These are phyloP conservation scores for Stratiolaelaps scimitus DNA, from an alignment of 1,140 invertebrate genomes.

Conservation along the genomic window DNA sequence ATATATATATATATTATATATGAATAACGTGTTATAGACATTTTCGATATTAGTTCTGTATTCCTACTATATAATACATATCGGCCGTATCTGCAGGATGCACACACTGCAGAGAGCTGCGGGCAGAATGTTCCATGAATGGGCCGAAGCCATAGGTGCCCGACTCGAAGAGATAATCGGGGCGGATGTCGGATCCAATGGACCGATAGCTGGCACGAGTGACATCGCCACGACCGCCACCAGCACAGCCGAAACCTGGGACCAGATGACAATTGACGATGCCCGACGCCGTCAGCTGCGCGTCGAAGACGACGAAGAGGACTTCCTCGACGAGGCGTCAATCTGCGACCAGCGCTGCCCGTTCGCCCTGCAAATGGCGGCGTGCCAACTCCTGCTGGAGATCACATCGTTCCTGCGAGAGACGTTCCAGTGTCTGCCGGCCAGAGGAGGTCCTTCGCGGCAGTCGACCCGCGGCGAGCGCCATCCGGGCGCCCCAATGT, in stretches of 20 bases:
- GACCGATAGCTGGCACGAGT: conserved; percentile 55
- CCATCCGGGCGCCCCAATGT: conserved; percentile 38
- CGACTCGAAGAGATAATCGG: conserved; percentile 57
- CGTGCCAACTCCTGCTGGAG: conserved; percentile 82
- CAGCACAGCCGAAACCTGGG: conserved; percentile 4
- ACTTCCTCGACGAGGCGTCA: conserved; percentile 91
- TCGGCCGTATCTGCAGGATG: conserved; percentile 53
- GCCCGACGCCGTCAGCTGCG: conserved; percentile 66
- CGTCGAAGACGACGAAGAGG: conserved; percentile 88
- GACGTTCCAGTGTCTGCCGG: conserved; percentile 61
- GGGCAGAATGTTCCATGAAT: conserved; percentile 91
- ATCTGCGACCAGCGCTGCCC: conserved; percentile 75
- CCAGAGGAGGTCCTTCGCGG: conserved; percentile 36
- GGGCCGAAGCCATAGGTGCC: conserved; percentile 78
- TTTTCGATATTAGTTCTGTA: too few relatives aligned
- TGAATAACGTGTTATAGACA: too few relatives aligned
- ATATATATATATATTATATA: too few relatives aligned
- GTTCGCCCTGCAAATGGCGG: conserved; percentile 74
- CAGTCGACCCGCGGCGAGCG: conserved; percentile 35
- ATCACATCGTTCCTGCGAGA: conserved; percentile 93
- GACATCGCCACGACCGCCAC: conserved; percentile 46
- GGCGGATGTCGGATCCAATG: conserved; percentile 39
- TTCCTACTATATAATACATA: too few relatives aligned
- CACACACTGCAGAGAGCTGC: conserved; percentile 75
- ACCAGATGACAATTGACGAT: conserved; percentile 55